phyloP scores from a whole-genome alignment of 2,797 vertebrate species.

The Hyperoplus lanceolatus region DNA sequence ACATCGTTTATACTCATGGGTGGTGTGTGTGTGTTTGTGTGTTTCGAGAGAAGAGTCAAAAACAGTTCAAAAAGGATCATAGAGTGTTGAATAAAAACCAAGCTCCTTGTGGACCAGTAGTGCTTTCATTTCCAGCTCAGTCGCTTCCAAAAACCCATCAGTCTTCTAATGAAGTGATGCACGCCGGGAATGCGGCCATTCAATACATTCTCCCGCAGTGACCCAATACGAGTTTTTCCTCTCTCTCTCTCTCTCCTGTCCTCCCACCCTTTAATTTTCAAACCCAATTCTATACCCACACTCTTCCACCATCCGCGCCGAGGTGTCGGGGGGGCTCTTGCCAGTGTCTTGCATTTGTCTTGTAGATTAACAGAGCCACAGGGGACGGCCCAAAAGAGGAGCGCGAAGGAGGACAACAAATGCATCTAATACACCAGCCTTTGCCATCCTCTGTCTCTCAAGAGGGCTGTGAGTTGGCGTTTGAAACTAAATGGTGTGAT shows the following conservation, averaged over 20 bases:
- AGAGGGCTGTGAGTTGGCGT: slow-evolving; percentile 54
- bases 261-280: slow-evolving; percentile 53
- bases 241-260: slow-evolving; percentile 30
- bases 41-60: slow-evolving; percentile 24
- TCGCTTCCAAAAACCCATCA: slow-evolving; percentile 56
- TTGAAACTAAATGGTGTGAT: slow-evolving; percentile 68
- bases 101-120: slow-evolving; percentile 20
- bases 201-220: slow-evolving; percentile 53
- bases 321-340: slow-evolving; percentile 40
- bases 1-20: slow-evolving; percentile 15
- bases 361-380: slow-evolving; percentile 69
- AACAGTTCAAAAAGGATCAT: slow-evolving; percentile 45
- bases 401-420: slow-evolving; percentile 51
- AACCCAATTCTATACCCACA: slow-evolving; percentile 38
- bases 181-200: slow-evolving; percentile 57
- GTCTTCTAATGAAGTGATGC: slow-evolving; percentile 64
- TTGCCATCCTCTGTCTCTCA: slow-evolving; percentile 43
- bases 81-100: slow-evolving; percentile 24
- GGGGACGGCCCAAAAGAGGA: slow-evolving; percentile 50
- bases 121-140: slow-evolving; percentile 57
- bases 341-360: slow-evolving; percentile 44
- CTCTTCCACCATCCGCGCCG: slow-evolving; percentile 30
- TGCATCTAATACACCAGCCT: slow-evolving; percentile 48
- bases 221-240: slow-evolving; percentile 39
- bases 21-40: neutral